Base-by-base conservation (phyloP, 2,888 invertebrate genomes). In the Colostygia pectinataria region DNA sequence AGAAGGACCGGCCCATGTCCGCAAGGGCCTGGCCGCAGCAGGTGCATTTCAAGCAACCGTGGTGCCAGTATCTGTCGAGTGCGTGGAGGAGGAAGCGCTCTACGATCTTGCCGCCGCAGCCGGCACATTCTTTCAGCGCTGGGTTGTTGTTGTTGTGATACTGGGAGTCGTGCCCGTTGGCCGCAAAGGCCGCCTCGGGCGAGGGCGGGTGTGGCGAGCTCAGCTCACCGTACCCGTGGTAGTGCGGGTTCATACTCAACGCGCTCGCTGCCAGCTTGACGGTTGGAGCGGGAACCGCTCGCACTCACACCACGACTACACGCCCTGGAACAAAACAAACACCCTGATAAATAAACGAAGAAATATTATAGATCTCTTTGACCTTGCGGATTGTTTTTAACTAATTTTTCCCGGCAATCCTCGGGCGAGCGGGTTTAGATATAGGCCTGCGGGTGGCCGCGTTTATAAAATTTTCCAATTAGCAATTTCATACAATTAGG, bases 41-140 rank as follows among this genome's bases (percentile, higher is more conserved):
- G 77, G 96, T 94, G 92, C 98, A 98, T 91, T 98, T 98, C 73
- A 98, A 93, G 87, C 98, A 98, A 69, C 95, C 94, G 91, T 97
- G 97, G 91, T 98, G 98, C 98, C 98, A 98, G 90, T 97, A 98
- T 83, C 97, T 92, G 92, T 98, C 98, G 81, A 98, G 92, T 67
- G 98, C 97, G 90, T 96, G 95, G 61, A 98, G 92, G 64, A 98
- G 93, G 91, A 95, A 98, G 86, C 97, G 93, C 91, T 98, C 98
- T 71, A 95, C 93, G 79, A 98, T 98, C 91, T 96, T 95, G 82
- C 97, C 95, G 68, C 96, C 96, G 88, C 98, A 98, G 65, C 97
- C 97, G 64, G 96, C 96, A 89, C 98, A 98, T 80, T 94, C 93
- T 83, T 95, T 95, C 72, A 94, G 92, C 64, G 90, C 88, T 0